Percentiles rank a stretch among this genome's conserved stretches.
These are phyloP conservation scores for Ophion slaviceki DNA, from an alignment of 2,888 invertebrate genomes.

Conservation along the genomic window DNA sequence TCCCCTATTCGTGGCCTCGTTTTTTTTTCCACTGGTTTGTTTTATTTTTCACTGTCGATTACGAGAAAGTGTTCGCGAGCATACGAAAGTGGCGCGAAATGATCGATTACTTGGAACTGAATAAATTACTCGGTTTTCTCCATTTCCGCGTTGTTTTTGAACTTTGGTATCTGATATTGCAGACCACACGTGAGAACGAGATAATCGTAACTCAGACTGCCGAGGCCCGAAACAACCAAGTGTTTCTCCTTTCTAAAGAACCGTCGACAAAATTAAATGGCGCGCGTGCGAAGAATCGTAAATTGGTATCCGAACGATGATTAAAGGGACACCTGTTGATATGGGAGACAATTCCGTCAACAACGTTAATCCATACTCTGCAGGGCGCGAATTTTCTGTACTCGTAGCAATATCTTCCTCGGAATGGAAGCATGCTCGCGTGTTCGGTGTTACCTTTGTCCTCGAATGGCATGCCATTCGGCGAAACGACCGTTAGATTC, in stretches of 20 bases:
- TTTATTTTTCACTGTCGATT: no score
- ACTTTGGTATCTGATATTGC: slow-evolving; percentile 73
- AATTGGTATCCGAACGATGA: neutral
- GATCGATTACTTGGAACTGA: neutral
- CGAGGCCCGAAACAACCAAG: slow-evolving; percentile 83
- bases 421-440: slow-evolving; percentile 84
- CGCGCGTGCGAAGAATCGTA: neutral
- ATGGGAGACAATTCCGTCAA: slow-evolving; percentile 85
- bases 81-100: neutral
- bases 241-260: slow-evolving; percentile 84
- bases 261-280: neutral
- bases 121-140: slow-evolving; percentile 66
- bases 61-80: neutral
- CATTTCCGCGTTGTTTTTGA: slow-evolving; percentile 57
- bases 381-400: slow-evolving; percentile 86
- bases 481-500: slow-evolving; percentile 89
- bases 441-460: slow-evolving; percentile 82
- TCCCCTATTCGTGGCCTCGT: no score
- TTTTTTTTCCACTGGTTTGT: slow-evolving; percentile 58
- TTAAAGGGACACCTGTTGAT: slow-evolving; percentile 85
- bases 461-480: slow-evolving; percentile 87
- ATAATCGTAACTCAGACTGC: slow-evolving; percentile 79
- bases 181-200: slow-evolving; percentile 79
- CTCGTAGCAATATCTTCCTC: slow-evolving; percentile 85
- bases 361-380: slow-evolving; percentile 87